Conservation (phyloP, 2,797 vertebrate species). For the Sebastes wilsoni region DNA sequence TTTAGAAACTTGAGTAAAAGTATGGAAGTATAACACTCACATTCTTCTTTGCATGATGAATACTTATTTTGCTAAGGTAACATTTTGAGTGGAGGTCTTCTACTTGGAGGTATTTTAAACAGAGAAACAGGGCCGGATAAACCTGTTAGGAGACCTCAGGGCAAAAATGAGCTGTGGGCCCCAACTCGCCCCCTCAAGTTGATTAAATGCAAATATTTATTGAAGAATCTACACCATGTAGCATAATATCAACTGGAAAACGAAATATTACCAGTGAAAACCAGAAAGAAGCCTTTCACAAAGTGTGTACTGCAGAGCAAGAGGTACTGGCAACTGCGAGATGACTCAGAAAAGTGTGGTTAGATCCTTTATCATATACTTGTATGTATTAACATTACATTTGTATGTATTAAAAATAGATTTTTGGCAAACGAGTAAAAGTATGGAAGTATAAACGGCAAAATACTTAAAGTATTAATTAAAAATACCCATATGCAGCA, state of each 20-base stretch:
- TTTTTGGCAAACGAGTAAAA: no score
- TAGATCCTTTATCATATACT: background rate
- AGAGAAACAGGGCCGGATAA: background rate
- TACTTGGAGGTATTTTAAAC: no score
- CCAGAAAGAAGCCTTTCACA: background rate
- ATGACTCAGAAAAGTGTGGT: no score
- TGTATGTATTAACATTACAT: background rate
- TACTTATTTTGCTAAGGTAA: no score
- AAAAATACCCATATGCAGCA: background rate
- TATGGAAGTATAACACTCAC: no score
- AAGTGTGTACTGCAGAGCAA: no score
- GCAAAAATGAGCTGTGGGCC: background rate
- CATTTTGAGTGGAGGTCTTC: no score
- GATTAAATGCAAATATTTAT: background rate
- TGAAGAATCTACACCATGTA: background rate
- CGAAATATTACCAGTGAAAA: no score
- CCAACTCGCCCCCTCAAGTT: background rate
- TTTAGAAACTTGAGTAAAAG: no score
- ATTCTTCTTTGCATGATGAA: no score
- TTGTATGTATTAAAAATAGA: background rate
- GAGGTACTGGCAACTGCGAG: no score
- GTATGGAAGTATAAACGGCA: no score
- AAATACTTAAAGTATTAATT: background rate
- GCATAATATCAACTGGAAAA: background rate
- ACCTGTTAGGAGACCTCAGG: background rate